A percentile compares a stretch with the other conserved stretches of the same genome.
phyloP scores from a whole-genome alignment of 1,140 invertebrate species.

The Cotesia glomerata region DNA sequence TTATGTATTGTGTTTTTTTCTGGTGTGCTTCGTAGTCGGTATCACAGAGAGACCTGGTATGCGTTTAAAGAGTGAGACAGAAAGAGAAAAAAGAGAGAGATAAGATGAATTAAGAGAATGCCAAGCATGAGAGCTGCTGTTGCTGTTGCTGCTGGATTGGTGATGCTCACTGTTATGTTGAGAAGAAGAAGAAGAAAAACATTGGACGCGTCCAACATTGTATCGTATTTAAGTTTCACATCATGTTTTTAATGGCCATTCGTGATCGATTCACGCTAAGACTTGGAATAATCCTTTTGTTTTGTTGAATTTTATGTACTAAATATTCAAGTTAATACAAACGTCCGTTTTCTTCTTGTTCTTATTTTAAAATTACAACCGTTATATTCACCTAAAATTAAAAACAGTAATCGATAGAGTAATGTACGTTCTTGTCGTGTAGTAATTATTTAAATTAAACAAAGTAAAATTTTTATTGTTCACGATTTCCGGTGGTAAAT shows the following conservation, averaged over 20 bases:
- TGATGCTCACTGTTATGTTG: no score
- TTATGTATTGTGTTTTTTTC: neutral
- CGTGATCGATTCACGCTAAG: slow-evolving; percentile 7
- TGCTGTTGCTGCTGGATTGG: no score
- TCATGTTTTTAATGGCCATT: slow-evolving; percentile 1
- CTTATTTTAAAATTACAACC: neutral
- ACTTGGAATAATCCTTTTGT: neutral
- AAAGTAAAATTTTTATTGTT: no score
- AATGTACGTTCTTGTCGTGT: no score
- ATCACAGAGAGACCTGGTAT: slow-evolving; percentile 21
- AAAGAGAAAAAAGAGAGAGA: neutral
- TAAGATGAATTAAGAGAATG: neutral
- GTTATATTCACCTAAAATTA: no score
- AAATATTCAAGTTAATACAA: neutral
- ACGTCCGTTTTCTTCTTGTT: neutral
- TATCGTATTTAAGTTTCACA: neutral
- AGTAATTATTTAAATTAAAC: no score
- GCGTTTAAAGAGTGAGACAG: neutral
- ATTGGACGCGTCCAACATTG: slow-evolving; percentile 5
- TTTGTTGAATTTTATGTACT: neutral
- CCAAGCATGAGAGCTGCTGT: neutral
- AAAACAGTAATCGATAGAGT: no score
- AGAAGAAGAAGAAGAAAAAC: neutral
- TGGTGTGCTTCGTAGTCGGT: neutral
- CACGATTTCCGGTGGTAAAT: no score